A percentile compares a stretch with the other conserved stretches of the same genome.
phyloP scores from a whole-genome alignment of 1,140 invertebrate species.

The Physella acuta region DNA sequence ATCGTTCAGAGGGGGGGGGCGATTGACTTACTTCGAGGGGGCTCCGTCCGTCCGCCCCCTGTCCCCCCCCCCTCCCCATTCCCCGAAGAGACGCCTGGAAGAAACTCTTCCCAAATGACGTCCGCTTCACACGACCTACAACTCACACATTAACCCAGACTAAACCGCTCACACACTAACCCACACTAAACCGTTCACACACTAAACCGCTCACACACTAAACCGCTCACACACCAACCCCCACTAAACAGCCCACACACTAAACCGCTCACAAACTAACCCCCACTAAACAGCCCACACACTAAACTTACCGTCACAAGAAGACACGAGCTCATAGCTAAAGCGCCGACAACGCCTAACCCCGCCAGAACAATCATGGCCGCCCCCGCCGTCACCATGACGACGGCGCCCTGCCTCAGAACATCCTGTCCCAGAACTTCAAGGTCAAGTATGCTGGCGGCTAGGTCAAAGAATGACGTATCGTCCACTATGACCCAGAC shows the following conservation, averaged over 20 bases:
- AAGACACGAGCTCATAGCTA: constrained; percentile 6
- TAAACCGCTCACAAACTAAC: background rate
- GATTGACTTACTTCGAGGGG: too few species aligned
- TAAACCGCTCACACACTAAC: too few species aligned
- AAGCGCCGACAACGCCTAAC: background rate
- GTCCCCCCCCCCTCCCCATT: too few species aligned
- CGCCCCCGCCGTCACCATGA: background rate
- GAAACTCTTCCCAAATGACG: too few species aligned
- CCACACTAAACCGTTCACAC: too few species aligned
- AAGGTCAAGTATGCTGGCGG: constrained; percentile 11
- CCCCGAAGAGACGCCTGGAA: too few species aligned
- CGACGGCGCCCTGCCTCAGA: constrained; percentile 9
- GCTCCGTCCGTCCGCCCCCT: too few species aligned
- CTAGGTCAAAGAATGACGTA: constrained; percentile 7
- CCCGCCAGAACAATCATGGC: constrained; percentile 18
- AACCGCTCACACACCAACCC: background rate
- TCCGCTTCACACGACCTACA: too few species aligned
- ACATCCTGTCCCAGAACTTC: constrained; percentile 10
- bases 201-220: background rate
- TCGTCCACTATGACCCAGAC: constrained; percentile 13
- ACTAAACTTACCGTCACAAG: background rate
- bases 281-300: background rate
- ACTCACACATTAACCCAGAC: too few species aligned
- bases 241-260: background rate
- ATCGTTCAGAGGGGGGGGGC: too few species aligned